Evolutionary conservation across 2,888 invertebrate species (phyloP).

Genomic region (Prosopocoilus inquinatus): DNA sequence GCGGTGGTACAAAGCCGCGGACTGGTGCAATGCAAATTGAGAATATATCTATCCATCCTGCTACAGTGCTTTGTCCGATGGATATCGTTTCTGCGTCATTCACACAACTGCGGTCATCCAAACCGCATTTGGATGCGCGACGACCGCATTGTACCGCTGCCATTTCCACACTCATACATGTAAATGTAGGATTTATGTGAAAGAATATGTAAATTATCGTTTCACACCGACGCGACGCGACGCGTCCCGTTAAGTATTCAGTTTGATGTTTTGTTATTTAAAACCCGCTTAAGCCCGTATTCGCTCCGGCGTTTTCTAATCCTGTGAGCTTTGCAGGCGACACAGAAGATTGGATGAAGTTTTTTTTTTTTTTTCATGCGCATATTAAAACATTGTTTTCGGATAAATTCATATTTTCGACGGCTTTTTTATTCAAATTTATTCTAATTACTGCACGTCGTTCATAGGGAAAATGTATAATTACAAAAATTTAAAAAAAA

Average conservation of each 20-base stretch:
- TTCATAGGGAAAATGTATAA: too few relatives aligned
- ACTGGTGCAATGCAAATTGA: slow-evolving; percentile 34
- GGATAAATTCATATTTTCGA: too few relatives aligned
- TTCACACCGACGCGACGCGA: slow-evolving; percentile 14
- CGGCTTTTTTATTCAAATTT: too few relatives aligned
- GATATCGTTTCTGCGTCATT: slow-evolving; percentile 36
- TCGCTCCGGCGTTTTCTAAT: not conserved
- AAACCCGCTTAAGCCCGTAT: not conserved
- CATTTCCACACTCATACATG: slow-evolving; percentile 34
- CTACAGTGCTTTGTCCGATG: slow-evolving; percentile 24
- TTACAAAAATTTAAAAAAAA: too few relatives aligned
- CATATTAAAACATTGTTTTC: too few relatives aligned
- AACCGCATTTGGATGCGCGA: slow-evolving; percentile 26
- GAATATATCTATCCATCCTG: slow-evolving; percentile 15
- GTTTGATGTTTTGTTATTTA: slow-evolving; percentile 23
- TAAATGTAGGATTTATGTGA: slow-evolving; percentile 36
- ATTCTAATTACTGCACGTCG: too few relatives aligned
- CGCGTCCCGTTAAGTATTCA: slow-evolving; percentile 22
- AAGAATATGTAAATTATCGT: slow-evolving; percentile 34
- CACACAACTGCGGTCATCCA: slow-evolving; percentile 33
- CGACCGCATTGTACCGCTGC: slow-evolving; percentile 31
- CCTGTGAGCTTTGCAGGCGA: not conserved
- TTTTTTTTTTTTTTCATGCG: too few relatives aligned
- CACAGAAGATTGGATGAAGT: not conserved
- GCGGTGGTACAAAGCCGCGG: slow-evolving; percentile 21